These are phyloP conservation scores for Acrocephalus kingi DNA, from an alignment of 2,113 vertebrate species.

Conservation along the genomic window DNA sequence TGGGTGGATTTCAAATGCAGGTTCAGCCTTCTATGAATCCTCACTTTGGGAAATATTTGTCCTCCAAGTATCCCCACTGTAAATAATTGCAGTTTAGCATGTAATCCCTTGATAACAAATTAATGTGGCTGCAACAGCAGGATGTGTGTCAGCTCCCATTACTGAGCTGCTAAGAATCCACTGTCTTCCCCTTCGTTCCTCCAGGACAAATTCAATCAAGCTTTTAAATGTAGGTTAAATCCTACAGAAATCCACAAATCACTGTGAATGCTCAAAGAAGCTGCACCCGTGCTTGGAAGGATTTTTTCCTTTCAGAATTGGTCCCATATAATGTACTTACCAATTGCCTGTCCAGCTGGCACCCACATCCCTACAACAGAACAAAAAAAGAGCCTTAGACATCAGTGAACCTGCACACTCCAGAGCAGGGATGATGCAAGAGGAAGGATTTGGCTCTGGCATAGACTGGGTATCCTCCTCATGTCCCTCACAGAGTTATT, in stretches of 20 bases:
- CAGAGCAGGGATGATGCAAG: background rate
- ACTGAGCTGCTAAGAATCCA: background rate
- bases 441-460: background rate
- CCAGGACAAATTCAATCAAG: slow-evolving; percentile 24
- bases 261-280: background rate
- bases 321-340: slow-evolving; percentile 73
- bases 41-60: background rate
- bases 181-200: background rate
- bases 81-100: background rate
- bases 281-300: background rate
- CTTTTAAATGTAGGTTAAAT: slow-evolving; percentile 25
- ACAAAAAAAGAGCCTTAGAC: background rate
- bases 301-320: background rate
- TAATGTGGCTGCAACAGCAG: background rate
- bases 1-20: background rate
- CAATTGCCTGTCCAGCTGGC: slow-evolving; percentile 94
- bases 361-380: slow-evolving; percentile 93
- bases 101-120: background rate
- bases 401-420: background rate
- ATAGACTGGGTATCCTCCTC: background rate
- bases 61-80: background rate
- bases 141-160: background rate
- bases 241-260: background rate
- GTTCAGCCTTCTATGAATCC: background rate
- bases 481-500: background rate